phyloP scores from a whole-genome alignment of 2,888 invertebrate genomes.

The Caenorhabditis panamensis region DNA sequence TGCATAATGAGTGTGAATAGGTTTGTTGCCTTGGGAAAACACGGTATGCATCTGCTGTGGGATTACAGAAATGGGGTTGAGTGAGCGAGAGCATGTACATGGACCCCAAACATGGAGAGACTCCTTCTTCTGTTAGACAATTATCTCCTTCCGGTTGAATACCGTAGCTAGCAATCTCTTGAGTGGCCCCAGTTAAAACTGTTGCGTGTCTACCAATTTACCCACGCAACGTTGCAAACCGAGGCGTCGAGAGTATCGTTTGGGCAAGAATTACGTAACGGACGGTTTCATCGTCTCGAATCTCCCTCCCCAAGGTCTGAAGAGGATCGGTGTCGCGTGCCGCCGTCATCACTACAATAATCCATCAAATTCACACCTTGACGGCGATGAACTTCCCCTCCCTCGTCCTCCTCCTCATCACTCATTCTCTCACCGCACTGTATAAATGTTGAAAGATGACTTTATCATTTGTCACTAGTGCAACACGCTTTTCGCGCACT shows the following conservation, averaged over 20 bases:
- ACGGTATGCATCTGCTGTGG: too few species aligned
- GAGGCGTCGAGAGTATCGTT: slow-evolving; percentile 31
- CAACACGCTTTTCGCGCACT: slow-evolving; percentile 62
- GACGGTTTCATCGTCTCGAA: slow-evolving; percentile 32
- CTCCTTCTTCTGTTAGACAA: too few species aligned
- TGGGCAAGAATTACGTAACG: slow-evolving; percentile 36
- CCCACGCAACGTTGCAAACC: slow-evolving; percentile 20
- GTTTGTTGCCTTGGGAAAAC: too few species aligned
- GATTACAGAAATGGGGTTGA: too few species aligned
- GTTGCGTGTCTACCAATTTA: slow-evolving; percentile 11
- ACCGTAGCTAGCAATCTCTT: too few species aligned
- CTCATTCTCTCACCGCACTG: slow-evolving; percentile 29
- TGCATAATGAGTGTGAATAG: too few species aligned
- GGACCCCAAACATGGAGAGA: too few species aligned
- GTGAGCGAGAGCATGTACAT: not conserved
- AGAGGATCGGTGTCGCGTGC: slow-evolving; percentile 56
- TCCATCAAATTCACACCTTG: slow-evolving; percentile 62
- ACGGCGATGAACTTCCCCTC: slow-evolving; percentile 27
- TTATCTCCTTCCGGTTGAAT: too few species aligned
- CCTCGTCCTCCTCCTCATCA: slow-evolving; percentile 8
- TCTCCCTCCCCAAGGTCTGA: slow-evolving; percentile 52
- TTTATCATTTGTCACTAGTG: slow-evolving; percentile 59
- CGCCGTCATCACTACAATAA: slow-evolving; percentile 55
- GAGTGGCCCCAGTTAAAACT: not conserved
- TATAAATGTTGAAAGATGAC: slow-evolving; percentile 50